Conservation (phyloP, 2,113 vertebrate genomes). For the Thinocorus orbignyianus region DNA sequence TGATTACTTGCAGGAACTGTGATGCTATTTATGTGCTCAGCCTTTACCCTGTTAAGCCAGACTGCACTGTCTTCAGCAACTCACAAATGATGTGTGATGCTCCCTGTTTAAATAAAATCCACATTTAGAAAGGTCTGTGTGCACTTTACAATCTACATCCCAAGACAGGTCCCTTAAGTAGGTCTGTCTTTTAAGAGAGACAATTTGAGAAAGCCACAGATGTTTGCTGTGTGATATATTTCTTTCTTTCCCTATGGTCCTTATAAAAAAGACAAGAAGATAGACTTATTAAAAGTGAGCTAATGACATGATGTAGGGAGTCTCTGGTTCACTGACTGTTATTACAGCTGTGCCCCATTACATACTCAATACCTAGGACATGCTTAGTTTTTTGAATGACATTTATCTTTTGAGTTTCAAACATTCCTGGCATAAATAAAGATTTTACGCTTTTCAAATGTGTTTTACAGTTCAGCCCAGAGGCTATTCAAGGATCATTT, state of each 20-base stretch:
- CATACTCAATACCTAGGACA: constrained; percentile 74
- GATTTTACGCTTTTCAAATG: constrained; percentile 77
- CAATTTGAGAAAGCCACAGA: constrained; percentile 72
- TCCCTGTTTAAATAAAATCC: constrained; percentile 59
- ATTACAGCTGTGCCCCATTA: constrained; percentile 81
- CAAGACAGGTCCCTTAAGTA: constrained; percentile 59
- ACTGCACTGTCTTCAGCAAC: not conserved
- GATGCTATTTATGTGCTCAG: not conserved
- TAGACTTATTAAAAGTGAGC: constrained; percentile 77
- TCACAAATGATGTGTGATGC: not conserved
- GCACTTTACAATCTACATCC: constrained; percentile 18
- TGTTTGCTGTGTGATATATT: constrained; percentile 76
- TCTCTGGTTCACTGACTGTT: constrained; percentile 73
- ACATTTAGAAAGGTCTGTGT: constrained; percentile 49
- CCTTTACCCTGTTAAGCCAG: not conserved
- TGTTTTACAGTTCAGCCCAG: constrained; percentile 73
- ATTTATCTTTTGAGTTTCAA: constrained; percentile 80
- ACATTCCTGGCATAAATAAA: constrained; percentile 79
- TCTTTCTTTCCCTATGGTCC: constrained; percentile 74
- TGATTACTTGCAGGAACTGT: not conserved
- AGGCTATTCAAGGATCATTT: constrained; percentile 65
- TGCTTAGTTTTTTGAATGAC: constrained; percentile 76
- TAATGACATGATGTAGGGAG: constrained; percentile 78
- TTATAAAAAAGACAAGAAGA: constrained; percentile 76
- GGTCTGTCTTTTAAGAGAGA: constrained; percentile 57